Conservation (phyloP, 2,797 vertebrate species). For the Onychomys arenicola region DNA sequence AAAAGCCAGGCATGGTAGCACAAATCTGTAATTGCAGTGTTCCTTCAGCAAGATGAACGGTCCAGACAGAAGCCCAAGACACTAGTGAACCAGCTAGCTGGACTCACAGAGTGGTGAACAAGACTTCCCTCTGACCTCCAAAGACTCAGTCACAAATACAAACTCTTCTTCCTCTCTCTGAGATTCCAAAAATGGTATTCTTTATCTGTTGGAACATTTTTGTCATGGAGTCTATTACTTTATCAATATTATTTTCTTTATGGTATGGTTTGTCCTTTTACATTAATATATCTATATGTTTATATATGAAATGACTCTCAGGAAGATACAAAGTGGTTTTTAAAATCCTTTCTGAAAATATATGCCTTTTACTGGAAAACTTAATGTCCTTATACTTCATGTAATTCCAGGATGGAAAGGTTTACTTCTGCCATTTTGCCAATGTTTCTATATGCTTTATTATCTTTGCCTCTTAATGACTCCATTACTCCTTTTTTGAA, state of each 20-base stretch:
- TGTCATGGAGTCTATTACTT: not conserved
- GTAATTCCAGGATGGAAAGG: not conserved
- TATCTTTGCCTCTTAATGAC: not conserved
- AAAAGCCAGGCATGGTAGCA: not conserved
- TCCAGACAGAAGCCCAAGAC: not conserved
- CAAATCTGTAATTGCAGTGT: not conserved
- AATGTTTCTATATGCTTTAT: not conserved
- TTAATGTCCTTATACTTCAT: not conserved
- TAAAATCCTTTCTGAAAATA: not conserved
- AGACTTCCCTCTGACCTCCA: not conserved
- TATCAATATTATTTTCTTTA: not conserved
- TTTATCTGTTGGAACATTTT: not conserved
- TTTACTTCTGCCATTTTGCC: not conserved
- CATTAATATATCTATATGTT: not conserved
- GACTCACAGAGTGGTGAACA: not conserved
- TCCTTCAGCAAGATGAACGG: not conserved
- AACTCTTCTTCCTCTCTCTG: not conserved
- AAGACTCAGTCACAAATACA: not conserved
- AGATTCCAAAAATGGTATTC: not conserved
- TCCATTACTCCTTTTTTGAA: not conserved
- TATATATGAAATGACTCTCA: not conserved
- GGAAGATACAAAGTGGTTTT: not conserved
- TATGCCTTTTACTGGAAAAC: not conserved
- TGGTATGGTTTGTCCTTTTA: not conserved
- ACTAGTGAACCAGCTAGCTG: not conserved